A percentile compares a stretch with the other conserved stretches of the same genome.
phyloP scores from a whole-genome alignment of 2,797 vertebrate genomes.

The Amniataba percoides region DNA sequence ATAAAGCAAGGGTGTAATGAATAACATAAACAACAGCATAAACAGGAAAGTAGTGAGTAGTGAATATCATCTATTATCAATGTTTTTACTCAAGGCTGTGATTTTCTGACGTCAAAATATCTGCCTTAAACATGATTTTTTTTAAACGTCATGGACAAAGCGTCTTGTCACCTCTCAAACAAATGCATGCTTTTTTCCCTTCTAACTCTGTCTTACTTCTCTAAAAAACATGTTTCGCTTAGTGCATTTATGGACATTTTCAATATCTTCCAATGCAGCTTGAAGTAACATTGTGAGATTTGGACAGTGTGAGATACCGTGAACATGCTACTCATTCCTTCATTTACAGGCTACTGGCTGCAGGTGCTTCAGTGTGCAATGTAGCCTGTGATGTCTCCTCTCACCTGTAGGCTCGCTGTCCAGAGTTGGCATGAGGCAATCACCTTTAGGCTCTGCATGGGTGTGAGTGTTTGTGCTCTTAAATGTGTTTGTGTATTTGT shows the following conservation, averaged over 20 bases:
- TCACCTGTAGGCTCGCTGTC: conserved; percentile 73
- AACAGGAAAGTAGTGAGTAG: not conserved
- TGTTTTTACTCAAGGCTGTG: not conserved
- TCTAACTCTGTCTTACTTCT: not conserved
- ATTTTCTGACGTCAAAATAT: conserved; percentile 9
- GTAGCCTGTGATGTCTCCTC: conserved; percentile 62
- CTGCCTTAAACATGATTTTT: too few relatives aligned
- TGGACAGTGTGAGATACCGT: conserved; percentile 39
- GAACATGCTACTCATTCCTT: conserved; percentile 33
- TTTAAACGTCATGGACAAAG: not conserved
- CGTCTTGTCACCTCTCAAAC: not conserved
- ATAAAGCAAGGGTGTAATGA: not conserved
- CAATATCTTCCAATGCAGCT: conserved; percentile 20
- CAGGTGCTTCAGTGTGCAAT: conserved; percentile 63
- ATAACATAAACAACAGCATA: not conserved
- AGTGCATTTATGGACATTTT: conserved; percentile 19
- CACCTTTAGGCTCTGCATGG: conserved; percentile 70
- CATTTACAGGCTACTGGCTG: conserved; percentile 66
- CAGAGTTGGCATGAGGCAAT: conserved; percentile 68
- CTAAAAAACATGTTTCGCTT: not conserved
- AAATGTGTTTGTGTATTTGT: conserved; percentile 64
- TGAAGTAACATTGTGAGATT: conserved; percentile 18
- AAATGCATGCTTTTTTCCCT: not conserved
- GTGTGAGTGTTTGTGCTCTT: conserved; percentile 52
- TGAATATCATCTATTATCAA: not conserved